These are phyloP conservation scores for Teleopsis dalmanni DNA, from an alignment of 1,140 invertebrate species.

Conservation along the genomic window DNA sequence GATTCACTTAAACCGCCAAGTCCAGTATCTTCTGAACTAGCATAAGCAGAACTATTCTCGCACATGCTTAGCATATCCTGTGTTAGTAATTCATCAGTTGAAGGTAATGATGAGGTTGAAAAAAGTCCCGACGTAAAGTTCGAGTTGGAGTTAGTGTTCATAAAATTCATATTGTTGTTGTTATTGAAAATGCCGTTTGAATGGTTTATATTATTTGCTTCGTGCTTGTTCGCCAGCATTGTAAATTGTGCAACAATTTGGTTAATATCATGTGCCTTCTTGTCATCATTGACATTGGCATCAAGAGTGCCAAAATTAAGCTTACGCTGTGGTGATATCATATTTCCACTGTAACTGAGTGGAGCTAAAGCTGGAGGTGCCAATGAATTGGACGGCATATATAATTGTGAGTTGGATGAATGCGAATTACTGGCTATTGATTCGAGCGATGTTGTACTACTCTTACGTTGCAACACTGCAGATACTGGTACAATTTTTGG, in stretches of 20 bases:
- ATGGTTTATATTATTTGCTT: slow-evolving; percentile 23
- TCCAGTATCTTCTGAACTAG: slow-evolving; percentile 52
- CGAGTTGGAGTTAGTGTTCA: slow-evolving; percentile 11
- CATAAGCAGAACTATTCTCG: slow-evolving; percentile 52
- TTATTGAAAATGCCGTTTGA: slow-evolving; percentile 23
- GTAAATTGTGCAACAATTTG: slow-evolving; percentile 9
- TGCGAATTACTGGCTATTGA: slow-evolving; percentile 41
- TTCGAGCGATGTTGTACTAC: slow-evolving; percentile 38
- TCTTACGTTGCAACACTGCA: slow-evolving; percentile 31
- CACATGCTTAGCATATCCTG: slow-evolving; percentile 43
- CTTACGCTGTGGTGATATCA: slow-evolving; percentile 6
- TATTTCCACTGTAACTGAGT: slow-evolving; percentile 18
- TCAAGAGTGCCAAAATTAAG: slow-evolving; percentile 7
- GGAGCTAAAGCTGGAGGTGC: slow-evolving; percentile 31
- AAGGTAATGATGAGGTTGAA: slow-evolving; percentile 7
- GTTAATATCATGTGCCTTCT: slow-evolving; percentile 8
- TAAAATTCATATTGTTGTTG: slow-evolving; percentile 13
- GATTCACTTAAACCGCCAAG: slow-evolving; percentile 50
- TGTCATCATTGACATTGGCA: background rate
- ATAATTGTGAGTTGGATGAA: slow-evolving; percentile 25
- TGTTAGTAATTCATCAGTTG: slow-evolving; percentile 26
- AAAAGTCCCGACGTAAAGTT: slow-evolving; percentile 13
- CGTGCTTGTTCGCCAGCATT: background rate
- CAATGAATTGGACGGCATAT: slow-evolving; percentile 7
- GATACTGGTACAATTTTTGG: slow-evolving; percentile 4